A percentile compares a stretch with the other conserved stretches of the same genome.
phyloP scores from a whole-genome alignment of 2,113 vertebrate genomes.

The Pachycephala philippinensis region DNA sequence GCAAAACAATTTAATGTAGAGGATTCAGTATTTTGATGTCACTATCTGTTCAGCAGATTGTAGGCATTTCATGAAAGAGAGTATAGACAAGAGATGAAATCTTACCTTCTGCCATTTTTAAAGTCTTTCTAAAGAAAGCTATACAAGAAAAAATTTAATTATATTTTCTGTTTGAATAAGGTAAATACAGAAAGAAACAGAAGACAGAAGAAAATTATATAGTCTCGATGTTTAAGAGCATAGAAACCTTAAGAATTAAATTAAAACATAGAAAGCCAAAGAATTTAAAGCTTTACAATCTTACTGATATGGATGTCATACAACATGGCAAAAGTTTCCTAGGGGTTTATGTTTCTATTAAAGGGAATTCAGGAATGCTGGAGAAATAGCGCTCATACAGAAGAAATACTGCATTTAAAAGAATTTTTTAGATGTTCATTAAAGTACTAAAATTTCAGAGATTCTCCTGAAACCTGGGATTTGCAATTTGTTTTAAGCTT shows the following conservation, averaged over 20 bases:
- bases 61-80: not conserved
- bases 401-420: not conserved
- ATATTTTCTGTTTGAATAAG: not conserved
- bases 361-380: not conserved
- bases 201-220: not conserved
- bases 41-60: not conserved
- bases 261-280: not conserved
- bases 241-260: not conserved
- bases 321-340: not conserved
- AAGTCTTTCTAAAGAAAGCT: not conserved
- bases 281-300: not conserved
- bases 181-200: not conserved
- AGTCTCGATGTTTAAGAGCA: not conserved
- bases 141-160: not conserved
- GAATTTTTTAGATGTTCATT: not conserved
- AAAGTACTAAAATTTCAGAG: not conserved
- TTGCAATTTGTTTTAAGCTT: not conserved
- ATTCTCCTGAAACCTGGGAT: not conserved
- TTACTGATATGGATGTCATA: not conserved
- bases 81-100: not conserved
- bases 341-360: not conserved
- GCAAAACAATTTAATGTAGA: not conserved
- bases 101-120: not conserved
- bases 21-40: not conserved
- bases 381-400: not conserved